Evolutionary conservation across 2,797 vertebrate genomes (phyloP).

Genomic region (Poecilia wingei): DNA sequence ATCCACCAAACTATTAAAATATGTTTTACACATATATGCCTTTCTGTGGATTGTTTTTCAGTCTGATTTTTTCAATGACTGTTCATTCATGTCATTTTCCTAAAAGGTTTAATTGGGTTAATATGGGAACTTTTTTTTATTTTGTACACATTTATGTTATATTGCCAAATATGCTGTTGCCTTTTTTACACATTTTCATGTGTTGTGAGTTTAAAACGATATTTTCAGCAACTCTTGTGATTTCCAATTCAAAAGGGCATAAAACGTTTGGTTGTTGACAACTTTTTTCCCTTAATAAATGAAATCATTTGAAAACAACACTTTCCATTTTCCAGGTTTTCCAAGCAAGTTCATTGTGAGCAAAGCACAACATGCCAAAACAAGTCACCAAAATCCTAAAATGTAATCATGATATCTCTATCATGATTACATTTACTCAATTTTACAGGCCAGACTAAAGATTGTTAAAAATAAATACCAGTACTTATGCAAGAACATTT

Average conservation of each 20-base stretch:
- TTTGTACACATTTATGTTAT: background rate
- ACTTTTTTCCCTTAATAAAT: background rate
- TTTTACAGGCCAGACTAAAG: background rate
- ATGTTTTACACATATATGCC: slow-evolving; percentile 60
- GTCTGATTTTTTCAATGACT: background rate
- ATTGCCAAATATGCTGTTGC: background rate
- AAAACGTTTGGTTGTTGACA: background rate
- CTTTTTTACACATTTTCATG: background rate
- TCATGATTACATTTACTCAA: background rate
- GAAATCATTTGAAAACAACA: background rate
- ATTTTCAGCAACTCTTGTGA: background rate
- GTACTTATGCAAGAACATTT: background rate
- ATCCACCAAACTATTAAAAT: slow-evolving; percentile 68
- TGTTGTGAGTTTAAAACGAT: background rate
- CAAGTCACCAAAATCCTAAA: background rate
- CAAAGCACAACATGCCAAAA: background rate
- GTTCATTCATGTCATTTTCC: background rate
- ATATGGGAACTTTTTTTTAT: background rate
- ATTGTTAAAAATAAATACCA: background rate
- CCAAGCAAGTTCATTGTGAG: background rate
- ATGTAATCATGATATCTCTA: background rate
- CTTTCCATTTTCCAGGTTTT: background rate
- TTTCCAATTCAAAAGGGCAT: background rate
- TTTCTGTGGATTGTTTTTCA: slow-evolving; percentile 12
- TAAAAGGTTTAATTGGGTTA: background rate